These are phyloP conservation scores for Scolopax rusticola DNA, from an alignment of 2,797 vertebrate species.

Conservation along the genomic window DNA sequence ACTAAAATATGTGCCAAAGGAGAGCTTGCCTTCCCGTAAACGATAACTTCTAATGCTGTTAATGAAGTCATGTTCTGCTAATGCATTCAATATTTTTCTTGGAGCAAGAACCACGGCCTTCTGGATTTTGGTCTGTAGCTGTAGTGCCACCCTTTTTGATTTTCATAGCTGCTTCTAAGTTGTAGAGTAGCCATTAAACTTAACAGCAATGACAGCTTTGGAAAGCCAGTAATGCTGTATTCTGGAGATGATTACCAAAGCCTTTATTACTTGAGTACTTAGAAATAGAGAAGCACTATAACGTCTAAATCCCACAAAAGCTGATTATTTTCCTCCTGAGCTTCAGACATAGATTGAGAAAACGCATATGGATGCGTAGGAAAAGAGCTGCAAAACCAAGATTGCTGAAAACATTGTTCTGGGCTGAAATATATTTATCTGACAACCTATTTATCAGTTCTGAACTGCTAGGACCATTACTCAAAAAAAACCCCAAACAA, in stretches of 20 bases:
- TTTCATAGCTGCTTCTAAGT: constrained; percentile 29
- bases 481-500: not conserved
- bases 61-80: constrained; percentile 65
- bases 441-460: not conserved
- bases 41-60: constrained; percentile 35
- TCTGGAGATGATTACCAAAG: constrained; percentile 34
- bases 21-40: constrained; percentile 39
- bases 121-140: constrained; percentile 26
- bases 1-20: constrained; percentile 1
- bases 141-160: constrained; percentile 26
- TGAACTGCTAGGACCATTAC: not conserved
- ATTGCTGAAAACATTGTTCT: not conserved
- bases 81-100: constrained; percentile 57
- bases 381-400: not conserved
- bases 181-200: constrained; percentile 58
- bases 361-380: not conserved
- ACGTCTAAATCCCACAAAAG: constrained; percentile 58
- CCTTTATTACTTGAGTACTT: constrained; percentile 56
- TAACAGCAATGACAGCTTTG: constrained; percentile 7
- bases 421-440: not conserved
- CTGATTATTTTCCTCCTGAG: constrained; percentile 51
- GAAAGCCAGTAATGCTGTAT: not conserved
- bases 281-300: constrained; percentile 28
- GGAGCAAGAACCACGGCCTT: constrained; percentile 17
- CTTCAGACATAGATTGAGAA: not conserved